Evolutionary conservation across 2,113 vertebrate species (phyloP).

Genomic region (Centropus unirufus): DNA sequence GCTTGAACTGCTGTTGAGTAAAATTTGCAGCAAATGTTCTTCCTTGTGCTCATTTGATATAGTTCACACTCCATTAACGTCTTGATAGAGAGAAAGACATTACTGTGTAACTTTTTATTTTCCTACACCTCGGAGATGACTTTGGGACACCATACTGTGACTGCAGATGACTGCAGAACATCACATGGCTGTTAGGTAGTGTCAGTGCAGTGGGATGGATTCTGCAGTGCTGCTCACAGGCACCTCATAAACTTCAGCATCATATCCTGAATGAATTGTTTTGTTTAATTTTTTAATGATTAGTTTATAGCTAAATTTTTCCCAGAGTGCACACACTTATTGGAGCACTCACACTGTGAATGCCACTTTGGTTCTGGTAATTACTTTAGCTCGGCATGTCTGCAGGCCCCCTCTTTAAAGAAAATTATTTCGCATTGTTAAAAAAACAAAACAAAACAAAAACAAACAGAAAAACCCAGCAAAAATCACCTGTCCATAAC

Average conservation of each 20-base stretch:
- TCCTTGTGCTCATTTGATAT: constrained; percentile 58
- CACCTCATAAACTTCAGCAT: not conserved
- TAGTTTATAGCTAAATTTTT: not conserved
- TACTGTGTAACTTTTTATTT: constrained; percentile 30
- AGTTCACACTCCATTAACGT: constrained; percentile 68
- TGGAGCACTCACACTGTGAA: not conserved
- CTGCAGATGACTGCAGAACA: constrained; percentile 10
- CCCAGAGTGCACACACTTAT: not conserved
- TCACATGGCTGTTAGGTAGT: not conserved
- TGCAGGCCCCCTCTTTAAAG: not conserved
- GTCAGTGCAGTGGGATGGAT: not conserved
- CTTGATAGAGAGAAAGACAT: constrained; percentile 55
- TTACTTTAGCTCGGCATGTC: not conserved
- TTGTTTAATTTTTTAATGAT: not conserved
- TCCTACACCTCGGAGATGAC: constrained; percentile 33
- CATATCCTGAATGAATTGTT: not conserved
- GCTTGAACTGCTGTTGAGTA: constrained; percentile 65
- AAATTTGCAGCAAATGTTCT: constrained; percentile 64
- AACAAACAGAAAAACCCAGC: not conserved
- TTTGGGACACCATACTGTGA: constrained; percentile 24
- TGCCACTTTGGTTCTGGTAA: not conserved
- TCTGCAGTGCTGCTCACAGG: not conserved
- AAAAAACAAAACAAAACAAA: not conserved
- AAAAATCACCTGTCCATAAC: not conserved
- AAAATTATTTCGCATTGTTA: not conserved